These are phyloP conservation scores for Trididemnum nubilum DNA, from an alignment of 23 tunicate species.

Conservation along the genomic window DNA sequence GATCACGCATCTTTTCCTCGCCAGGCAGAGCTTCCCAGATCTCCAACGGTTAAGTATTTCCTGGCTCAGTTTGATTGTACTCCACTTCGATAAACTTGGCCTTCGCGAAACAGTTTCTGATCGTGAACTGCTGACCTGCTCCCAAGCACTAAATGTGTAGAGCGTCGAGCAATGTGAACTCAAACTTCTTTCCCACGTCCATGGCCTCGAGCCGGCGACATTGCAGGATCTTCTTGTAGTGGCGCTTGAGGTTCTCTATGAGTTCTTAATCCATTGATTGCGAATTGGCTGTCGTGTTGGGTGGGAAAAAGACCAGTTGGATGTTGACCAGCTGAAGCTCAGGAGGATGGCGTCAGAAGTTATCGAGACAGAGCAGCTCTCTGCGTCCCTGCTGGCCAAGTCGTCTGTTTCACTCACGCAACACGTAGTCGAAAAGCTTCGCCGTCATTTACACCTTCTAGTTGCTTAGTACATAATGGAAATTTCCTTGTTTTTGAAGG, in stretches of 20 bases:
- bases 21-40: constrained; percentile 55
- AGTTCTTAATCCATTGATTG: constrained; percentile 25
- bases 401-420: constrained; percentile 49
- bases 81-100: constrained; percentile 30
- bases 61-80: constrained; percentile 32
- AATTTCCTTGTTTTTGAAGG: constrained; percentile 28
- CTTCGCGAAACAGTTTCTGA: constrained; percentile 43
- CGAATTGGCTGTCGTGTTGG: constrained; percentile 43
- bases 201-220: constrained; percentile 32
- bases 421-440: constrained; percentile 44
- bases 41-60: constrained; percentile 39
- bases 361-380: constrained; percentile 41
- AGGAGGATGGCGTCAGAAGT: constrained; percentile 32
- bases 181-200: no score
- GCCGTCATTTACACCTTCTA: constrained; percentile 35
- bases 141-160: constrained; percentile 31
- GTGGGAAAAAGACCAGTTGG: constrained; percentile 40
- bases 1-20: constrained; percentile 20
- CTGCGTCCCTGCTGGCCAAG: constrained; percentile 49
- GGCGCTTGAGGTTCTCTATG: constrained; percentile 63
- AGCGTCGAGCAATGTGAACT: constrained; percentile 53
- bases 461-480: constrained; percentile 29
- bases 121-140: constrained; percentile 47
- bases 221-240: constrained; percentile 37
- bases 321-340: constrained; percentile 49